Conservation (phyloP, 2,113 vertebrate species). For the Tinamus guttatus region DNA sequence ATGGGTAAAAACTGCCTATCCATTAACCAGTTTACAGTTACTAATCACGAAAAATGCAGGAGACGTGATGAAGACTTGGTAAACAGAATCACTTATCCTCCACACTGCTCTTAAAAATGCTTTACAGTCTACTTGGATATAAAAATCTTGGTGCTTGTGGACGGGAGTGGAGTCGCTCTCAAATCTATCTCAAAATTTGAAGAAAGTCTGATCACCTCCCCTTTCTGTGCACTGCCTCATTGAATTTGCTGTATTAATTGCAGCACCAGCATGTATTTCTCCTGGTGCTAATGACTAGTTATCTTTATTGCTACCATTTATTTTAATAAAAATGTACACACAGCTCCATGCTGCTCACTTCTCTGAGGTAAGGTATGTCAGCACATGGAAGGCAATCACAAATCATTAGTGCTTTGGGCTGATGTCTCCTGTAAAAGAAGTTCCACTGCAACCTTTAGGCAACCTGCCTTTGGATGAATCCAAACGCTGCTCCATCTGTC, state of each 20-base stretch:
- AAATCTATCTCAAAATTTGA: not conserved
- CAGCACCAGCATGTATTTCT: not conserved
- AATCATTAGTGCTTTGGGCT: not conserved
- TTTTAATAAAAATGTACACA: not conserved
- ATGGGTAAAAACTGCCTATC: not conserved
- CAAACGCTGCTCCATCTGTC: conserved; percentile 7
- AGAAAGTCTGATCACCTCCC: not conserved
- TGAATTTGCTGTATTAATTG: not conserved
- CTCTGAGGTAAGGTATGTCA: not conserved
- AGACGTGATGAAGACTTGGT: not conserved
- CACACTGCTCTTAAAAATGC: not conserved
- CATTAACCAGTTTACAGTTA: not conserved
- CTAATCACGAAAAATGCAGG: not conserved
- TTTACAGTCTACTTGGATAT: not conserved
- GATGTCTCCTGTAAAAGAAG: not conserved
- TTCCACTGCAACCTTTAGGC: conserved; percentile 8
- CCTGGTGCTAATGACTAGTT: not conserved
- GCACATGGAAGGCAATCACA: not conserved
- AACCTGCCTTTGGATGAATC: not conserved
- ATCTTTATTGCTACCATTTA: not conserved
- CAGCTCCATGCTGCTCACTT: not conserved
- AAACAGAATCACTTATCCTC: not conserved
- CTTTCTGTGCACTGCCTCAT: not conserved
- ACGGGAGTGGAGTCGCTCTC: not conserved
- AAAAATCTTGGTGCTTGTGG: not conserved